These are phyloP conservation scores for Camelus bactrianus DNA, from an alignment of 2,113 vertebrate species.

Conservation along the genomic window DNA sequence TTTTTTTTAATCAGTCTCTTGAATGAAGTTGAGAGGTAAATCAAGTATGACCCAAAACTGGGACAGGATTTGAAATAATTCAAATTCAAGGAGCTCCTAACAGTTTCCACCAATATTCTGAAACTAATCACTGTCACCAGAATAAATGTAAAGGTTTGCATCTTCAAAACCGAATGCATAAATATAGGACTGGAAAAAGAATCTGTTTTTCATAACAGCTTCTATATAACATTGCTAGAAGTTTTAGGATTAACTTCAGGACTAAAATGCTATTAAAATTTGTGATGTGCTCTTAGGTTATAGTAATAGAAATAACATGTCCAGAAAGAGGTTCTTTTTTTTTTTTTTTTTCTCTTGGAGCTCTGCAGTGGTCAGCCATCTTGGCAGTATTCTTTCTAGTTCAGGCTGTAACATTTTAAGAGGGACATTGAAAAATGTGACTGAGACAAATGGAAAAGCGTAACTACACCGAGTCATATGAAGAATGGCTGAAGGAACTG, in stretches of 20 bases:
- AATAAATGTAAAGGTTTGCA: not conserved
- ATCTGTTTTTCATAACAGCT: not conserved
- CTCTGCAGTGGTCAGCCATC: not conserved
- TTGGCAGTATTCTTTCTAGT: not conserved
- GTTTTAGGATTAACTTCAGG: not conserved
- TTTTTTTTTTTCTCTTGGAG: not conserved
- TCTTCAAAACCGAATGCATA: not conserved
- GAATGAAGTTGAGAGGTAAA: constrained; percentile 35
- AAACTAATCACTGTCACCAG: not conserved
- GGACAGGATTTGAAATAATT: constrained; percentile 37
- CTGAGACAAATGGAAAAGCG: not conserved
- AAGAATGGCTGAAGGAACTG: not conserved
- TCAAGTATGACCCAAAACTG: constrained; percentile 3
- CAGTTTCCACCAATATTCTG: not conserved
- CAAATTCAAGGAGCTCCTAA: not conserved
- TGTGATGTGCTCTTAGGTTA: not conserved
- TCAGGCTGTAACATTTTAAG: constrained; percentile 36
- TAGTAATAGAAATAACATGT: not conserved
- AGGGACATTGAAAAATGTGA: not conserved
- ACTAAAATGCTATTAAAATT: not conserved
- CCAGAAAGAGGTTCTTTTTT: not conserved
- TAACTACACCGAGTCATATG: constrained; percentile 11
- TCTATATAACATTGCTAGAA: constrained; percentile 1
- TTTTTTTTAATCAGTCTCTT: not conserved
- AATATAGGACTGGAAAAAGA: not conserved